Evolutionary conservation across 2,888 invertebrate genomes (phyloP).

Genomic region (Corythucha ciliata): DNA sequence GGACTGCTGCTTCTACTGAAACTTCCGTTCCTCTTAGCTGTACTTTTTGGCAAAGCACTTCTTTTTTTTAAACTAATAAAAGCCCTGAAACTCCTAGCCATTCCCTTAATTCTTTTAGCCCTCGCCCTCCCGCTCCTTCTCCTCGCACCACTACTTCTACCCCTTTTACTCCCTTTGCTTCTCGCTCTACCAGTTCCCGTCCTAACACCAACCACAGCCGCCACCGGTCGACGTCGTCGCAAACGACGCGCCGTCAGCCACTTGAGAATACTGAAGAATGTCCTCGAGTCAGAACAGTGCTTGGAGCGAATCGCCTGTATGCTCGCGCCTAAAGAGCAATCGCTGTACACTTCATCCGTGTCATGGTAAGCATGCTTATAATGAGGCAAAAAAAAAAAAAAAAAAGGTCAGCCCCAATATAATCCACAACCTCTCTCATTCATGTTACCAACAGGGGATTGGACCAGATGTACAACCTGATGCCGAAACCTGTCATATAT

Average conservation of each 20-base stretch:
- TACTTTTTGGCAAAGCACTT: conserved; percentile 28
- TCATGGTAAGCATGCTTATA: conserved; percentile 24
- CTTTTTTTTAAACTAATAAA: conserved; percentile 32
- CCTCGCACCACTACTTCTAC: conserved; percentile 27
- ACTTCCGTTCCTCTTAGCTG: conserved; percentile 30
- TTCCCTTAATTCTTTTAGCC: conserved; percentile 28
- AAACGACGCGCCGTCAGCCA: conserved; percentile 20
- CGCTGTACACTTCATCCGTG: conserved; percentile 24
- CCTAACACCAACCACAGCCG: conserved; percentile 19
- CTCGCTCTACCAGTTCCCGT: conserved; percentile 29
- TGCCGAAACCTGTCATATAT: no score
- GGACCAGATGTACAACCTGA: no score
- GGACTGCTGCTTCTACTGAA: conserved; percentile 31
- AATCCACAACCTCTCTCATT: no score
- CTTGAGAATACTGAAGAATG: conserved; percentile 17
- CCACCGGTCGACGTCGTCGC: conserved; percentile 14
- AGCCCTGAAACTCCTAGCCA: conserved; percentile 31
- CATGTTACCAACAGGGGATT: no score
- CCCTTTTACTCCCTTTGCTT: conserved; percentile 29
- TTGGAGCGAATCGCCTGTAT: conserved; percentile 30
- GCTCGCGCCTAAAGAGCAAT: conserved; percentile 25
- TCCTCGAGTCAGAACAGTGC: conserved; percentile 29
- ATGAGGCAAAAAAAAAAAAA: no score
- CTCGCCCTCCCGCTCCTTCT: conserved; percentile 25
- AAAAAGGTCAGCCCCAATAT: no score